Evolutionary conservation across 2,797 vertebrate genomes (phyloP), one percentile per base, ranked within the genome.

Genomic region (Hipposideros larvatus): DNA sequence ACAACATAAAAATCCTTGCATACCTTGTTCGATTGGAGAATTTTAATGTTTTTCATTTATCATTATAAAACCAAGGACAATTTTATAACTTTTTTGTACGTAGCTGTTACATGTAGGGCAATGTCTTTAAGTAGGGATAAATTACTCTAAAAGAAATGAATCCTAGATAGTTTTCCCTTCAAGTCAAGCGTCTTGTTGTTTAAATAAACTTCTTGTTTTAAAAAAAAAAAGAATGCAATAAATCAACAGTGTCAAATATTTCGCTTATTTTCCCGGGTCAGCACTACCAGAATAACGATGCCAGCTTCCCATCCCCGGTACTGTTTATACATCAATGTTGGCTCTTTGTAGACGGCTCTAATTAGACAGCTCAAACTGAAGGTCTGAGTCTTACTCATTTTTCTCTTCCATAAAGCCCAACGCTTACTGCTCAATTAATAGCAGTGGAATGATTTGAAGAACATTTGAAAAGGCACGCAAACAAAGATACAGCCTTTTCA

Each of bases 401-500:
- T 66, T 55, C 26, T 68, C 41, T 88, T 26, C 21, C 61, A 84
- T 1, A 6, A 11, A 71, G 28, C 26, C 24, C 80, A 73, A 84
- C 8, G 61, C 5, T 15, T 59, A 59, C 16, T 5, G 19, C 28
- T 46, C 73, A 94, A 19, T 51, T 80, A 80, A 11, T n/a, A 84
- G 19, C 48, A 82, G 8, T 53, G 26, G 51, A 83, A 75, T 16
- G 10, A 83, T 5, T 1, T 48, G 19, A 86, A 80, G 55, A 91
- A 96, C 15, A 43, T 57, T 51, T 91, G 26, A 65, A 91, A 86
- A 93, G 24, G 5, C 28, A 87, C 2, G 6, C 4, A n/a, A n/a
- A 87, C 4, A n/a, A n/a, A 85, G 26, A 37, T 0, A 2, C 10
- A 0, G 41, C 16, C 1, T 57, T 41, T 19, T 7, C 2, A n/a